Percentiles rank a stretch among this genome's conserved stretches.
Evolutionary conservation across 2,113 vertebrate genomes (phyloP).

Genomic region (Myotis lucifugus): DNA sequence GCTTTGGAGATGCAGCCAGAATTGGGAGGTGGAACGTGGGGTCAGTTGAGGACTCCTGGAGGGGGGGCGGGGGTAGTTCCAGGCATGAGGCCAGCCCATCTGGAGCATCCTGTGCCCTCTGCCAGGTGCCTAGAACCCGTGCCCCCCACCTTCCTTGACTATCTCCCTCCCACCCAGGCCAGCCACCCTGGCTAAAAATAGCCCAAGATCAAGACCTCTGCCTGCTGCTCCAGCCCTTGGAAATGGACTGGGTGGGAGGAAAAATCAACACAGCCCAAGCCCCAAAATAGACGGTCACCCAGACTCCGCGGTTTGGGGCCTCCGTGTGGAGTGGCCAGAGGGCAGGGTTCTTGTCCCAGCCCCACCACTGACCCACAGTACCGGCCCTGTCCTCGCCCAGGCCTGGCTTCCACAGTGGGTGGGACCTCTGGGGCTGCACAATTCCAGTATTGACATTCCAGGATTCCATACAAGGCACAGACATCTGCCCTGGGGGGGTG

Average conservation of each 20-base stretch:
- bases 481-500: background rate
- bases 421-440: background rate
- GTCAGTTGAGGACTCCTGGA: background rate
- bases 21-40: background rate
- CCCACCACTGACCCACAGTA: background rate
- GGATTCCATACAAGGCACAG: background rate
- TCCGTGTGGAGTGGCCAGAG: background rate
- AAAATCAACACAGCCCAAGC: slow-evolving; percentile 39
- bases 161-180: background rate
- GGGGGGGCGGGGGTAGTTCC: background rate
- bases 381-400: background rate
- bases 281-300: slow-evolving; percentile 61
- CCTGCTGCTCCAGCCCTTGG: background rate
- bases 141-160: background rate
- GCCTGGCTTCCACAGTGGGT: background rate
- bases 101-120: background rate
- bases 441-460: background rate
- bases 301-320: background rate
- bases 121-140: background rate
- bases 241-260: slow-evolving; percentile 43
- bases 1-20: background rate
- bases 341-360: background rate
- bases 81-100: background rate
- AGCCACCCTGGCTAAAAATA: slow-evolving; percentile 64
- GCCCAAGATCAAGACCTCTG: slow-evolving; percentile 4